Evolutionary conservation across 2,797 vertebrate genomes (phyloP).

Genomic region (Gymnocypris eckloni): DNA sequence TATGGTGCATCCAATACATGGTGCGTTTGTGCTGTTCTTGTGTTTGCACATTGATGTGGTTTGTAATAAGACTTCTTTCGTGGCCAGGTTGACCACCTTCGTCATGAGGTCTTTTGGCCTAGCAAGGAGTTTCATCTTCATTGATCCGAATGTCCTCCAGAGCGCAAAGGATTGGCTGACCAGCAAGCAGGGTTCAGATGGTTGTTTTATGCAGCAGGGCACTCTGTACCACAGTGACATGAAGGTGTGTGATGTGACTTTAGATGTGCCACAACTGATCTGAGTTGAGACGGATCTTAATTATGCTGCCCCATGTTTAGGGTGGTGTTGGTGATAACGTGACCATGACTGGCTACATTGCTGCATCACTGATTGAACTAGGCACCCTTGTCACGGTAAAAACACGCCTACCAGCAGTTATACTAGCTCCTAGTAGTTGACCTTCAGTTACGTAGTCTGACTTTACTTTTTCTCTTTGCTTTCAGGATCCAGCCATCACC

Average conservation of each 20-base stretch:
- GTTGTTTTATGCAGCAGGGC: conserved; percentile 79
- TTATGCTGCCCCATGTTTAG: not conserved
- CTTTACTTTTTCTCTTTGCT: not conserved
- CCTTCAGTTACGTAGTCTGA: no score
- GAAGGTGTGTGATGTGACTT: conserved; percentile 69
- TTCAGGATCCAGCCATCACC: not conserved
- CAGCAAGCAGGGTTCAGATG: conserved; percentile 70
- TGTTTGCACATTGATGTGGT: not conserved
- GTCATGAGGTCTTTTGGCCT: conserved; percentile 82
- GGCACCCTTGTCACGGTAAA: not conserved
- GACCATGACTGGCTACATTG: conserved; percentile 62
- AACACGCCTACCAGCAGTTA: no score
- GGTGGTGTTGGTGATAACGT: conserved; percentile 61
- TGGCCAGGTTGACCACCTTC: conserved; percentile 83
- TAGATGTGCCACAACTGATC: not conserved
- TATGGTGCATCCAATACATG: conserved; percentile 77
- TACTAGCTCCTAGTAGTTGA: no score
- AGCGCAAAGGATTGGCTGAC: conserved; percentile 75
- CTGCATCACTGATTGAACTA: conserved; percentile 55
- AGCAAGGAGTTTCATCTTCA: conserved; percentile 76
- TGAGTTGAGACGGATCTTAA: not conserved
- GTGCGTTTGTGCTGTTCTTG: conserved; percentile 65
- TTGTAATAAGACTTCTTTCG: not conserved
- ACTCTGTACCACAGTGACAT: conserved; percentile 80
- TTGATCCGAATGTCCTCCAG: conserved; percentile 75